These are phyloP conservation scores for Drosophila jambulina DNA, from an alignment of 1,140 invertebrate genomes.

Conservation along the genomic window DNA sequence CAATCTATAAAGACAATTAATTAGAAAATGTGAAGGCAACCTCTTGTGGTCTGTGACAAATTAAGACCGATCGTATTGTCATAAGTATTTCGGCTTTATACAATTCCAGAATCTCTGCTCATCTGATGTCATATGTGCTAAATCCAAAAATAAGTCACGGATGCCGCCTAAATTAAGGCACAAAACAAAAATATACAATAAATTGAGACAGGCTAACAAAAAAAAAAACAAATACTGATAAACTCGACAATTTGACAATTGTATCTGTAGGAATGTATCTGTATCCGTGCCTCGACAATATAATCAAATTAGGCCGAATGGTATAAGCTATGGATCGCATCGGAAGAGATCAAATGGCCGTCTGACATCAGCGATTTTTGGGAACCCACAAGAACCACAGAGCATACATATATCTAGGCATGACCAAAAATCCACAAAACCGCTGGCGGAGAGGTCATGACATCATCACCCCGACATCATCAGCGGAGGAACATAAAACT, in stretches of 20 bases:
- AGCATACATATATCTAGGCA: constrained; percentile 4
- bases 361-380: constrained; percentile 5
- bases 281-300: background rate
- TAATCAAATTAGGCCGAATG: background rate
- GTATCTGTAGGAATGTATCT: background rate
- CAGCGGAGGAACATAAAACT: constrained; percentile 12
- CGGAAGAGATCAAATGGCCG: background rate
- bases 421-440: background rate
- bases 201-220: background rate
- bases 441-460: constrained; percentile 3
- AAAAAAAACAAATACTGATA: background rate
- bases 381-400: background rate
- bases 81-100: background rate
- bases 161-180: constrained; percentile 7
- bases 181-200: background rate
- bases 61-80: background rate
- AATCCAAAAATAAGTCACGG: constrained; percentile 35
- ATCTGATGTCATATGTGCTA: constrained; percentile 53
- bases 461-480: constrained; percentile 22
- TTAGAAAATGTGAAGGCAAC: background rate
- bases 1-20: constrained; percentile 1
- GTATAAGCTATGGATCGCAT: background rate
- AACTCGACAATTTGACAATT: constrained; percentile 12
- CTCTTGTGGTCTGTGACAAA: constrained; percentile 1
- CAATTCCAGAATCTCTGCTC: background rate